Evolutionary conservation across 2,113 vertebrate species (phyloP), one percentile per base, ranked within the genome.

Genomic region (Sander lucioperca): DNA sequence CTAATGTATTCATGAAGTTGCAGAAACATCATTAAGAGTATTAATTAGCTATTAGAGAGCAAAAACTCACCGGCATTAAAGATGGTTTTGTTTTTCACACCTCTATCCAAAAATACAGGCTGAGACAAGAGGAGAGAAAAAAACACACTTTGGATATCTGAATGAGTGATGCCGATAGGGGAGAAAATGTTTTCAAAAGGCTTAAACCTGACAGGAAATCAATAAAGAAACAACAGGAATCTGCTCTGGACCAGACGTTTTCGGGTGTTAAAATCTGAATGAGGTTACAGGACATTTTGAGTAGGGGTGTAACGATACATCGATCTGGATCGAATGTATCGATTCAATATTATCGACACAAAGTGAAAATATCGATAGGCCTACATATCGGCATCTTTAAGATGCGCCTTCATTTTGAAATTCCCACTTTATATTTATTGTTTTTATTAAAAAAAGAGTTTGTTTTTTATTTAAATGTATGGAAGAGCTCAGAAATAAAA

Each of bases 1-100:
- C 90, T 97, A 96, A 97, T 97, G 94, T 96, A 97, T 97, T 96
- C 96, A 96, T 96, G 95, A 94, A 94, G 94, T 96, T 94, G 92
- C 91, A 93, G 89, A 95, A 95, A 96, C 95, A 95, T 95, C 96
- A 96, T 97, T 96, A 96, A 92, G 93, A 93, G 95, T 96, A 97
- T 97, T 97, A 97, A 97, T 97, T 97, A 97, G 97, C 94, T 96
- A 94, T 95, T 96, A 96, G 91, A 91, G 91, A 89, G 84, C 88
- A 83, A 77, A 43, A 87, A 87, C 74, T 83, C 57, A 76, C 12
- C 23, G 13, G 78, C 50, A 81, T 58, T 83, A 71, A 45, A 82
- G n/a, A 86, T 82, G 13, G 7, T 74, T 69, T 78, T 79, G 63
- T 39, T 57, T 56, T 45, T 62, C n/a, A 53, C 13, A 54, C n/a